Evolutionary conservation across 2,888 invertebrate genomes (phyloP).

Genomic region (Scaptomyza polygonia): DNA sequence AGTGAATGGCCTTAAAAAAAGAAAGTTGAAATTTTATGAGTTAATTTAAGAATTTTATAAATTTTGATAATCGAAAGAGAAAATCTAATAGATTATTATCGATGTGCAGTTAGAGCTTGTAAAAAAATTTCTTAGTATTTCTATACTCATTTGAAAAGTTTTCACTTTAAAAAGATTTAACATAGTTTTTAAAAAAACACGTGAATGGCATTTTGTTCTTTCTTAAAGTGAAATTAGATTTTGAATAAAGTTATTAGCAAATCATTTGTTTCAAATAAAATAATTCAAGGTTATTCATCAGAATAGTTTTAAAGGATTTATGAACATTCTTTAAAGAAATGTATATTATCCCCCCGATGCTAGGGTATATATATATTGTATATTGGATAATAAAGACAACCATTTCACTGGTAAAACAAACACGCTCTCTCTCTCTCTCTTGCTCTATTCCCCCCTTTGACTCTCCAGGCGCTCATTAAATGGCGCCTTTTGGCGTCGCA

Average conservation of each 20-base stretch:
- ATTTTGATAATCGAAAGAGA: too few relatives aligned
- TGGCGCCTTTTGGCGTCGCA: constrained; percentile 66
- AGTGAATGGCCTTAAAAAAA: not conserved
- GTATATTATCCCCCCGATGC: not conserved
- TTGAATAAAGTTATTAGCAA: not conserved
- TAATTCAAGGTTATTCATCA: not conserved
- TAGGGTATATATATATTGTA: not conserved
- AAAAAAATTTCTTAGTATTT: too few relatives aligned
- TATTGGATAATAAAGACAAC: not conserved
- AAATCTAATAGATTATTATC: not conserved
- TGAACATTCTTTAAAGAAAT: not conserved
- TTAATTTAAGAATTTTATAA: too few relatives aligned
- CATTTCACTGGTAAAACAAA: constrained; percentile 5
- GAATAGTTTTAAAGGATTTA: not conserved
- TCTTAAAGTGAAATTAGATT: too few relatives aligned
- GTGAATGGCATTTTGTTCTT: too few relatives aligned
- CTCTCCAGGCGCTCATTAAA: constrained; percentile 76
- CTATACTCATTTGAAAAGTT: too few relatives aligned
- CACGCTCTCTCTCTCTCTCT: constrained; percentile 1
- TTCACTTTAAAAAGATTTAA: too few relatives aligned
- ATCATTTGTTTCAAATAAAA: not conserved
- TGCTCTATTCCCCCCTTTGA: not conserved
- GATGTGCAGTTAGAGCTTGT: not conserved
- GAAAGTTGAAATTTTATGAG: too few relatives aligned
- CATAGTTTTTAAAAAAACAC: too few relatives aligned